phyloP scores from a whole-genome alignment of 2,888 invertebrate genomes.

The Operophtera brumata region DNA sequence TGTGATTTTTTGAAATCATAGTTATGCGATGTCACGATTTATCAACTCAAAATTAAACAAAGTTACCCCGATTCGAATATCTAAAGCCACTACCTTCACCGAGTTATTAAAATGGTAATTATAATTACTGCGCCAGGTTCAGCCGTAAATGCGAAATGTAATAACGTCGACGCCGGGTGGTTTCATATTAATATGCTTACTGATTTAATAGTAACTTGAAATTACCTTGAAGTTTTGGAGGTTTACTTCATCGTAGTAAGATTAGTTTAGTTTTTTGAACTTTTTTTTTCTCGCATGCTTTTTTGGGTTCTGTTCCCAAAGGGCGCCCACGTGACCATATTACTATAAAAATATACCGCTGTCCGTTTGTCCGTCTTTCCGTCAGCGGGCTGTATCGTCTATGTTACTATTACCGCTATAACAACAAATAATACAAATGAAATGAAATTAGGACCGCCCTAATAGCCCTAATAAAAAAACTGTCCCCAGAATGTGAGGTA shows the following conservation, averaged over 20 bases:
- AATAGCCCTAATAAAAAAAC: too few species aligned
- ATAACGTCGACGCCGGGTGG: conserved; percentile 13
- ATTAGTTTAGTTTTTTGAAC: conserved; percentile 8
- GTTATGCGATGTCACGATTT: too few species aligned
- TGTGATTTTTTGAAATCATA: too few species aligned
- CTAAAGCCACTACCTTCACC: conserved; percentile 11
- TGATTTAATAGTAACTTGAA: conserved; percentile 25
- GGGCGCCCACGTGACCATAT: too few species aligned
- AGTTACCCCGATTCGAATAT: neutral
- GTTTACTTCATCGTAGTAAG: conserved; percentile 4
- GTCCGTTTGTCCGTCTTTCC: too few species aligned
- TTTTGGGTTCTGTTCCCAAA: too few species aligned
- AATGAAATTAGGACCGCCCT: too few species aligned
- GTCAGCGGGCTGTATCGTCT: too few species aligned
- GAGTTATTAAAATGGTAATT: conserved; percentile 37
- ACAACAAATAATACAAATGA: too few species aligned
- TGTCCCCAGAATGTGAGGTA: too few species aligned
- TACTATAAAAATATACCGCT: too few species aligned
- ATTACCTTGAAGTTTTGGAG: conserved; percentile 20
- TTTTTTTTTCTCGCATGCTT: neutral
- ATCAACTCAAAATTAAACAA: conserved; percentile 1
- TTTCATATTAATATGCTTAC: conserved; percentile 24
- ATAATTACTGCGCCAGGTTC: conserved; percentile 27
- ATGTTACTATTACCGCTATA: too few species aligned
- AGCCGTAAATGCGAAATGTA: conserved; percentile 20